Conservation (phyloP, 2,888 invertebrate species). For the Andrena marginata region DNA sequence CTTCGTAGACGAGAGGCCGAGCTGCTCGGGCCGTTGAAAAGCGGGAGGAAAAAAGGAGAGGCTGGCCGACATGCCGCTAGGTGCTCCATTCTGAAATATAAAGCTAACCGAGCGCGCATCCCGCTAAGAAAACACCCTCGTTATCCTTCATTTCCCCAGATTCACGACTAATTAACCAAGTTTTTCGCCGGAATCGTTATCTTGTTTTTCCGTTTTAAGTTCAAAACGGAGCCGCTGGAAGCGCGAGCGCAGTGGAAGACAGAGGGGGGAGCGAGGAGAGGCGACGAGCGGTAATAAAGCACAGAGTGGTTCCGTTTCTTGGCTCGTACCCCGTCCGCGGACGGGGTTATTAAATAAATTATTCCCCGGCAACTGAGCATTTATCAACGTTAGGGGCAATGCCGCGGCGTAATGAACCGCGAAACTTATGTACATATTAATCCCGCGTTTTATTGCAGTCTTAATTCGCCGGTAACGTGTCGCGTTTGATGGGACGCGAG, state of each 20-base stretch:
- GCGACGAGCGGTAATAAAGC: slow-evolving; percentile 4
- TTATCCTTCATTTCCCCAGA: slow-evolving; percentile 27
- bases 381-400: slow-evolving; percentile 19
- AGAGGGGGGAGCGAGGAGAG: not conserved
- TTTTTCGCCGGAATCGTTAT: slow-evolving; percentile 13
- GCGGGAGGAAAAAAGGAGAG: not conserved
- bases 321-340: not conserved
- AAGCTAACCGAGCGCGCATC: slow-evolving; percentile 27
- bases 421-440: slow-evolving; percentile 49
- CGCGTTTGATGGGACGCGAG: not conserved
- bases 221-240: not conserved
- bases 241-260: not conserved
- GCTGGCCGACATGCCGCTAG: not conserved
- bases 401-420: slow-evolving; percentile 35
- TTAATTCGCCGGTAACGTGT: slow-evolving; percentile 20
- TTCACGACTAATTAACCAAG: slow-evolving; percentile 47
- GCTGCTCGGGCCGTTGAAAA: not conserved
- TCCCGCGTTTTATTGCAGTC: slow-evolving; percentile 35
- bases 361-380: slow-evolving; percentile 21
- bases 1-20: slow-evolving; percentile 3
- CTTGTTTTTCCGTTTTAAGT: slow-evolving; percentile 7
- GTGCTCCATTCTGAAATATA: slow-evolving; percentile 13
- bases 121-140: slow-evolving; percentile 34
- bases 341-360: slow-evolving; percentile 35
- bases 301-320: not conserved